These are phyloP conservation scores for Formica exsecta DNA, from an alignment of 1,140 invertebrate genomes.

Conservation along the genomic window DNA sequence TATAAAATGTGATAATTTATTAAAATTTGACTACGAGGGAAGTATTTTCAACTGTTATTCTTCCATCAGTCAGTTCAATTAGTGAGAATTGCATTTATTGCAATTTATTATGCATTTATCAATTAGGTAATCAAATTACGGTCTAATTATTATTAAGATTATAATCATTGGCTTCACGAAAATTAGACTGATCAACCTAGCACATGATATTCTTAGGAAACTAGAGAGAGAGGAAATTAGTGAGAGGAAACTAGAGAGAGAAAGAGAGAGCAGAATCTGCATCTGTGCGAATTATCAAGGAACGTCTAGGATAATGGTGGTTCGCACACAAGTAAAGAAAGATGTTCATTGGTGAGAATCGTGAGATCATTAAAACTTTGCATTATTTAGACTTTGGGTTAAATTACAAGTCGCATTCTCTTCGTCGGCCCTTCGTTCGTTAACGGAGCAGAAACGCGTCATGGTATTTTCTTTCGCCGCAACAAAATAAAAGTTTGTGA, in stretches of 20 bases:
- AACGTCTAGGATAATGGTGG: conserved; percentile 54
- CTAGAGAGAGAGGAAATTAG: too few species aligned
- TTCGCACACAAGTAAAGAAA: background rate
- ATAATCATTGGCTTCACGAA: conserved; percentile 10
- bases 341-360: conserved; percentile 46
- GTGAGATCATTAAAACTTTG: conserved; percentile 74
- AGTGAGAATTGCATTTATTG: background rate
- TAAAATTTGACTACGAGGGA: background rate
- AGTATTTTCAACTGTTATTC: conserved; percentile 13
- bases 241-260: background rate
- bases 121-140: background rate
- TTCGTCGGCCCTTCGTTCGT: conserved; percentile 40
- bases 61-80: background rate
- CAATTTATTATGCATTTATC: conserved; percentile 7
- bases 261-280: background rate
- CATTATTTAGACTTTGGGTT: conserved; percentile 73
- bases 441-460: conserved; percentile 41
- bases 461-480: conserved; percentile 56
- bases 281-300: conserved; percentile 46
- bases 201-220: background rate
- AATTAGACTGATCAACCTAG: conserved; percentile 51
- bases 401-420: conserved; percentile 66
- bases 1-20: conserved; percentile 18
- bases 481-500: conserved; percentile 25
- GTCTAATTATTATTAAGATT: conserved; percentile 46